A percentile compares a stretch with the other conserved stretches of the same genome.
These are phyloP conservation scores for Leptinotarsa rubiginosa DNA, from an alignment of 2,888 invertebrate species.

Conservation along the genomic window DNA sequence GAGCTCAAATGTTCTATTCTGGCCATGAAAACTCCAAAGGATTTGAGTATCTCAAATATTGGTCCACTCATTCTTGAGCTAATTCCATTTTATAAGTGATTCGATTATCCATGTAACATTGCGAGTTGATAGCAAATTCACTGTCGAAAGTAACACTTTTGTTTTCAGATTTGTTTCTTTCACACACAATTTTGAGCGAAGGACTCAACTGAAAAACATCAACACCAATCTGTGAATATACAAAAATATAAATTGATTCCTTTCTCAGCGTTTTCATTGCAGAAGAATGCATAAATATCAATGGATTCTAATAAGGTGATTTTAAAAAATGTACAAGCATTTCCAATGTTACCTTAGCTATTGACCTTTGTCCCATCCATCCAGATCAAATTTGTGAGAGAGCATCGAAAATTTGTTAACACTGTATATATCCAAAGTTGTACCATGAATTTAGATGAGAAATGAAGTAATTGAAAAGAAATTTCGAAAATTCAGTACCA, in stretches of 20 bases:
- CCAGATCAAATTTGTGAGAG: conserved; percentile 54
- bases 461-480: neutral
- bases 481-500: conserved; percentile 1
- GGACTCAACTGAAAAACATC: conserved; percentile 4
- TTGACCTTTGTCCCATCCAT: conserved; percentile 45
- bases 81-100: too few species aligned
- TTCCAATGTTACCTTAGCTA: conserved; percentile 69
- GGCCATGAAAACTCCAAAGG: too few species aligned
- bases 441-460: too few species aligned
- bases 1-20: too few species aligned
- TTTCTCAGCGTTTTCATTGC: conserved; percentile 56
- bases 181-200: neutral
- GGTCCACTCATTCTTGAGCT: too few species aligned
- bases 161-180: too few species aligned
- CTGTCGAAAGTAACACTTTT: too few species aligned
- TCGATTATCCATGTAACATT: too few species aligned
- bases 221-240: neutral
- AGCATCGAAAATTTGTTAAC: neutral
- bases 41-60: too few species aligned
- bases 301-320: conserved; percentile 55
- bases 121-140: too few species aligned
- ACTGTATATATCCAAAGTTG: too few species aligned
- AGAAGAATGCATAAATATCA: conserved; percentile 57
- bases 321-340: conserved; percentile 61
- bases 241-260: conserved; percentile 58